Conservation (phyloP, 2,888 invertebrate species). For the Cantharis rufa region DNA sequence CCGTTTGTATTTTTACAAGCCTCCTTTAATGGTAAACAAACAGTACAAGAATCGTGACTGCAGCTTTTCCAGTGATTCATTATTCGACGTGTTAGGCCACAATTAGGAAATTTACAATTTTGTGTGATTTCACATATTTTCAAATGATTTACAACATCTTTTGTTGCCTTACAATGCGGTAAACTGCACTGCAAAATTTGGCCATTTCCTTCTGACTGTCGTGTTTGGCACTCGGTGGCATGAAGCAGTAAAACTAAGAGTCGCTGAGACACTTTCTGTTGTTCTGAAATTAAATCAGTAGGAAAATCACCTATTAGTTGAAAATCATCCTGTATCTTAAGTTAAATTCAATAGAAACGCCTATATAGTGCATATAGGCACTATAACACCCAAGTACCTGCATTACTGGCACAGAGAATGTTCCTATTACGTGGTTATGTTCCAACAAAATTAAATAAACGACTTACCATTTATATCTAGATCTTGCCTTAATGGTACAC, state of each 20-base stretch:
- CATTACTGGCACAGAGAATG: too few relatives aligned
- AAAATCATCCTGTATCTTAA: not conserved
- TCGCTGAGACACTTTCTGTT: not conserved
- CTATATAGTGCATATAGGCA: too few relatives aligned
- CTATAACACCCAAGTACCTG: not conserved
- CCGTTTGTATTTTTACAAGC: constrained; percentile 75
- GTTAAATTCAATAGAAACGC: too few relatives aligned
- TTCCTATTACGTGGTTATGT: not conserved
- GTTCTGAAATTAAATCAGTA: not conserved
- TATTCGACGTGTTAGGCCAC: not conserved
- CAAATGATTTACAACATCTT: not conserved
- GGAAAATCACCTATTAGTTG: too few relatives aligned
- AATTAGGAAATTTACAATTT: not conserved
- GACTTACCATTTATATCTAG: not conserved
- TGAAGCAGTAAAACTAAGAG: too few relatives aligned
- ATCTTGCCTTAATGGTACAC: constrained; percentile 52
- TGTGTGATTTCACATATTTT: not conserved
- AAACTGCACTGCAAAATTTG: not conserved
- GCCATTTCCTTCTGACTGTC: not conserved
- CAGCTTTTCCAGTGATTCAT: not conserved
- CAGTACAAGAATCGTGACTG: not conserved
- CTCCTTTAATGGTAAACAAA: constrained; percentile 84
- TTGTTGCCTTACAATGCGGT: not conserved
- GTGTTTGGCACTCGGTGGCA: not conserved
- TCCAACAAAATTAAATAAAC: not conserved